Base-by-base conservation (phyloP, 1,140 invertebrate species). In the Drosophila punjabiensis region DNA sequence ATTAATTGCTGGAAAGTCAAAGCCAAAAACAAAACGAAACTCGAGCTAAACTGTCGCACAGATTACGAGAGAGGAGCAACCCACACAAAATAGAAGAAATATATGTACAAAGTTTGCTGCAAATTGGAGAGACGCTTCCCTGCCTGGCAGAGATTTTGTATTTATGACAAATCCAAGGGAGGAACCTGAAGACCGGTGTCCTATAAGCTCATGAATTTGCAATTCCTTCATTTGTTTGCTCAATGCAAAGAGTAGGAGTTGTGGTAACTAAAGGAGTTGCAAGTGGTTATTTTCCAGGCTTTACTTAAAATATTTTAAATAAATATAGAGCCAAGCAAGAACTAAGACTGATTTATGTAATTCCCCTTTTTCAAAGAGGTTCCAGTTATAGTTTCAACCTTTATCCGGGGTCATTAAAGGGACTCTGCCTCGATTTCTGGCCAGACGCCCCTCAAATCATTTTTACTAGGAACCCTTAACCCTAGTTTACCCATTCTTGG, bases 181-280 rank as follows among this genome's bases (percentile, higher is more conserved):
- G 20, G n/a, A 39, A 37, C 33, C 20, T 5, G 16, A 37, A 11
- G 60, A 35, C 59, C 18, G 16, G 28, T 43, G 35, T 33, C 13
- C 24, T 14, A 7, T 33, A 24, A 37, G 24, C 68, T 56, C 35
- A 58, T 59, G 53, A 71, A 71, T 60, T 73, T 41, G 24, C 53
- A 35, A 69, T 58, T 47, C 30, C 37, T 69, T 71, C 65, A 69
- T 71, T 55, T 71, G 68, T 55, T 56, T 66, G 62, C 45, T 37
- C 10, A 66, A 59, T 47, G 30, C 20, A 16, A 8, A 20, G 63
- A n/a, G 53, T 33, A 13, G 32, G 8, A 16, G 28, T 9, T 14
- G 14, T 30, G 20, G 47, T n/a, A 41, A 18, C 16, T 30, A 4
- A 30, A 20, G 14, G 33, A 37, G 33, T 20, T 55, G 5, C 3